Conservation (phyloP, 2,888 invertebrate species). For the Lycaena phlaeas region DNA sequence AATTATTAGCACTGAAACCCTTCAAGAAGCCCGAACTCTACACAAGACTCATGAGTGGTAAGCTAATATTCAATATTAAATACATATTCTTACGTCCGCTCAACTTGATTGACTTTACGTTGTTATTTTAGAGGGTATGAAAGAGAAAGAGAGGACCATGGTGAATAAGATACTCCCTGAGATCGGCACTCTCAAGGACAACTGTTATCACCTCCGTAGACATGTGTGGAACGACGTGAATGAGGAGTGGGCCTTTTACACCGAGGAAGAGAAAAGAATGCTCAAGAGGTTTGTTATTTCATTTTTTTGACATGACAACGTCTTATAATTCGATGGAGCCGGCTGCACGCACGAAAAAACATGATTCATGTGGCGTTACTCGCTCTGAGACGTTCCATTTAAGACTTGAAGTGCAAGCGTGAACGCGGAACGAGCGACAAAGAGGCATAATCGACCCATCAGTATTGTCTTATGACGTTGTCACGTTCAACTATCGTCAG, state of each 20-base stretch:
- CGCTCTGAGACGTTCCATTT: no score
- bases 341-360: no score
- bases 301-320: no score
- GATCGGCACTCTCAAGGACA: slow-evolving; percentile 88
- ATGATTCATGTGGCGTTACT: no score
- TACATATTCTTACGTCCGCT: background rate
- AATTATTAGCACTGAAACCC: slow-evolving; percentile 92
- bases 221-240: slow-evolving; percentile 94
- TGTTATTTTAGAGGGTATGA: slow-evolving; percentile 83
- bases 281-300: slow-evolving; percentile 88
- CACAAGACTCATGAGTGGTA: slow-evolving; percentile 85
- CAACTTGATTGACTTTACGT: background rate
- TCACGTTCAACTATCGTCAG: no score
- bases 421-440: no score
- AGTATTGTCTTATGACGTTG: no score
- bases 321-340: no score
- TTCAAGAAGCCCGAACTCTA: slow-evolving; percentile 94
- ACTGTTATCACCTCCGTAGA: slow-evolving; percentile 89
- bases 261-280: slow-evolving; percentile 89
- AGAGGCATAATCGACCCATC: no score
- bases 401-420: no score
- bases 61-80: slow-evolving; percentile 31
- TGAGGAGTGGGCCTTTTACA: slow-evolving; percentile 95
- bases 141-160: slow-evolving; percentile 84
- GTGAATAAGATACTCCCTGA: slow-evolving; percentile 85